Percentiles rank a stretch among this genome's conserved stretches.
Conservation (phyloP, 2,113 vertebrate species). For the Conger conger region DNA sequence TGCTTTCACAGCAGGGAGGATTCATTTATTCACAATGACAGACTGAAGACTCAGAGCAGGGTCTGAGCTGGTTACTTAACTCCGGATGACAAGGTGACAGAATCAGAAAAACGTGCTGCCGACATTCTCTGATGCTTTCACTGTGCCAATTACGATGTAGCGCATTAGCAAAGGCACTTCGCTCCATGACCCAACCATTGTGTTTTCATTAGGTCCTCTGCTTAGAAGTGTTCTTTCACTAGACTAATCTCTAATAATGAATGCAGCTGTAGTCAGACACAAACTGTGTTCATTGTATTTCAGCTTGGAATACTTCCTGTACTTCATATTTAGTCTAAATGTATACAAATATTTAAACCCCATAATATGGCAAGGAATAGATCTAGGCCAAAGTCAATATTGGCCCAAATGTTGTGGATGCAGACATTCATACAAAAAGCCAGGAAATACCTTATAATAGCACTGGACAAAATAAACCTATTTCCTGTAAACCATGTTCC, state of each 20-base stretch:
- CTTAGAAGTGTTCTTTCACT: not conserved
- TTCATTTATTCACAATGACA: constrained; percentile 9
- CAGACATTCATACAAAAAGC: not conserved
- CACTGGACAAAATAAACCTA: not conserved
- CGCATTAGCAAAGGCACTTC: not conserved
- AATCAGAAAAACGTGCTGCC: not conserved
- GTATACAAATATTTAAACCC: not conserved
- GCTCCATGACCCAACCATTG: not conserved
- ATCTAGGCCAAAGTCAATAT: not conserved
- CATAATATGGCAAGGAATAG: not conserved
- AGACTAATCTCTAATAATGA: constrained; percentile 2
- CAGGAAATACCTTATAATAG: not conserved
- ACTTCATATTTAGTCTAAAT: not conserved
- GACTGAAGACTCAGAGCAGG: not conserved
- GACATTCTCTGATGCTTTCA: not conserved
- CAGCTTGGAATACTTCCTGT: not conserved
- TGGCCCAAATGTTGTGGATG: not conserved
- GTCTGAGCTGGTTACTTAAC: not conserved
- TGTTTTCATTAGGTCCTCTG: not conserved
- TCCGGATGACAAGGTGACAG: not conserved
- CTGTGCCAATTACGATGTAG: not conserved
- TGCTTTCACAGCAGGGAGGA: constrained; percentile 1
- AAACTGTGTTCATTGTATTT: not conserved
- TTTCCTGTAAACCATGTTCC: too few species aligned
- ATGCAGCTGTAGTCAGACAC: not conserved